Evolutionary conservation across 2,113 vertebrate species (phyloP).

Genomic region (Calonectris borealis): DNA sequence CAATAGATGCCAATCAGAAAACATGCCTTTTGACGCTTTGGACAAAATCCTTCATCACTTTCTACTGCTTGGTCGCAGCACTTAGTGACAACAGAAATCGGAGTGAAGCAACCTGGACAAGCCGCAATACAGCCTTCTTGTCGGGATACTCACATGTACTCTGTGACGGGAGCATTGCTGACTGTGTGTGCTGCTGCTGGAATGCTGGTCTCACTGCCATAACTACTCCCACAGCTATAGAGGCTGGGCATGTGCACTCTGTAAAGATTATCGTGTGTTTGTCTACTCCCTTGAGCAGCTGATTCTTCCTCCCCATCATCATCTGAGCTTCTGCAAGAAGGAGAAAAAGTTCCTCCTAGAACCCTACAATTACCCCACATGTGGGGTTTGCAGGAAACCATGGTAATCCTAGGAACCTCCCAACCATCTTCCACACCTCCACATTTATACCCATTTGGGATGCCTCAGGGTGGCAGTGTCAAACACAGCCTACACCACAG

Average conservation of each 20-base stretch:
- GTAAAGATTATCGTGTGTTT: slow-evolving; percentile 93
- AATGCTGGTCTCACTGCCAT: slow-evolving; percentile 96
- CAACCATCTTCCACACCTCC: slow-evolving; percentile 49
- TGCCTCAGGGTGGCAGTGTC: slow-evolving; percentile 49
- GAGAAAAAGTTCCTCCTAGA: slow-evolving; percentile 36
- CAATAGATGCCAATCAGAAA: background rate
- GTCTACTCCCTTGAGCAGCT: slow-evolving; percentile 83
- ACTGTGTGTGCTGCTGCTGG: slow-evolving; percentile 95
- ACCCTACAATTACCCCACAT: background rate
- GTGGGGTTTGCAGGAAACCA: slow-evolving; percentile 33
- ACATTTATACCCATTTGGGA: slow-evolving; percentile 11
- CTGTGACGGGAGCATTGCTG: slow-evolving; percentile 97
- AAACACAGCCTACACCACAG: slow-evolving; percentile 34
- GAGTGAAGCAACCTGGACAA: background rate
- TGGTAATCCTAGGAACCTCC: slow-evolving; percentile 21
- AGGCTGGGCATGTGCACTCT: slow-evolving; percentile 98
- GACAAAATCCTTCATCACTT: background rate
- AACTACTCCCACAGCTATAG: slow-evolving; percentile 98
- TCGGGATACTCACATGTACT: slow-evolving; percentile 91
- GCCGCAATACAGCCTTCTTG: background rate
- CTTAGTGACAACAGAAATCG: background rate
- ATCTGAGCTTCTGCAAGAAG: slow-evolving; percentile 78
- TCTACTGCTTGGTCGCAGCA: background rate
- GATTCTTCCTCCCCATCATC: slow-evolving; percentile 92
- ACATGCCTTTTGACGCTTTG: background rate